Conservation (phyloP, 2,888 invertebrate genomes). For the Drosophila limbata region DNA sequence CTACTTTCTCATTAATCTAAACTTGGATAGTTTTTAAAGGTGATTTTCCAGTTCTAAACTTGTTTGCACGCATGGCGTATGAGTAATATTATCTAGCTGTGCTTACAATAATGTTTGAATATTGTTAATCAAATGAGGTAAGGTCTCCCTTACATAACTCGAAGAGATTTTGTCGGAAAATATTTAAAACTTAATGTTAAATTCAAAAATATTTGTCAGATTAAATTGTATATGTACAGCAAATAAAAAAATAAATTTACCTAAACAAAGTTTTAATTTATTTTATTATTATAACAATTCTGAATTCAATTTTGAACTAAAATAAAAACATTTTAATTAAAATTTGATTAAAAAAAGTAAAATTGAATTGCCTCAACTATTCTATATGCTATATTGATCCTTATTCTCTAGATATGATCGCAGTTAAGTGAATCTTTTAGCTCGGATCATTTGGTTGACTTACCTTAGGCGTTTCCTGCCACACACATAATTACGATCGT, state of each 20-base stretch:
- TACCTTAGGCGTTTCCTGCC: slow-evolving; percentile 68
- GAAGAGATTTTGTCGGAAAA: no score
- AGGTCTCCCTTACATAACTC: no score
- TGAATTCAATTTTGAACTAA: no score
- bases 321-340: no score
- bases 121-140: background rate
- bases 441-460: slow-evolving; percentile 6
- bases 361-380: background rate
- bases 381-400: background rate
- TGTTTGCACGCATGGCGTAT: slow-evolving; percentile 6
- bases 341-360: background rate
- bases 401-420: background rate
- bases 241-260: no score
- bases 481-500: slow-evolving; percentile 55
- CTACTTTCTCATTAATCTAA: slow-evolving; percentile 11
- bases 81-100: background rate
- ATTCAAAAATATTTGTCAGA: no score
- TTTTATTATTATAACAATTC: no score
- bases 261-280: no score
- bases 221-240: no score
- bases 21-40: slow-evolving; percentile 3
- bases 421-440: slow-evolving; percentile 17
- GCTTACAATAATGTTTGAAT: background rate
- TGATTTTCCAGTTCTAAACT: slow-evolving; percentile 1
- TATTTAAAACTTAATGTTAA: no score